phyloP scores from a whole-genome alignment of 2,888 invertebrate genomes.

The Cenopis cana region DNA sequence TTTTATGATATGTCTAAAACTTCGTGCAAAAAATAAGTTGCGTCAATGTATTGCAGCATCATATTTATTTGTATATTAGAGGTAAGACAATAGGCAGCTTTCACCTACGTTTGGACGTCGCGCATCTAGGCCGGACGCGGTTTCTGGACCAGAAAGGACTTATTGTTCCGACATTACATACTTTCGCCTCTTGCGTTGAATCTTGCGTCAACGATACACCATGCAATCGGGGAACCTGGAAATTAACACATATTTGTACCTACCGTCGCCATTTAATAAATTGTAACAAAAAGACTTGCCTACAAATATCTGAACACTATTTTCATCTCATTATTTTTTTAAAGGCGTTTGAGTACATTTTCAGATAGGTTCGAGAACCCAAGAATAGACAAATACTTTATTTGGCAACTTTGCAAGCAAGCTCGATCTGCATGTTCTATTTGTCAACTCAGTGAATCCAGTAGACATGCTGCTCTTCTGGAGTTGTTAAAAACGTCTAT shows the following conservation, averaged over 20 bases:
- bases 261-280: neutral
- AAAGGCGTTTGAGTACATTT: neutral
- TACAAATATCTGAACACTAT: neutral
- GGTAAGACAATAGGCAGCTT: constrained; percentile 64
- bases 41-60: constrained; percentile 37
- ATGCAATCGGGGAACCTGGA: neutral
- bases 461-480: too few relatives aligned
- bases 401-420: neutral
- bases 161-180: constrained; percentile 70
- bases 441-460: too few relatives aligned
- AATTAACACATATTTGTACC: neutral
- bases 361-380: neutral
- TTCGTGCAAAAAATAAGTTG: constrained; percentile 32
- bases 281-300: neutral
- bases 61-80: constrained; percentile 56
- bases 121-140: constrained; percentile 75
- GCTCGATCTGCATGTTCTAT: too few relatives aligned
- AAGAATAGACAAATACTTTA: neutral
- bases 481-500: too few relatives aligned
- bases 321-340: too few relatives aligned
- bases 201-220: constrained; percentile 47
- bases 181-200: constrained; percentile 52
- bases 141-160: constrained; percentile 81
- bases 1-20: constrained; percentile 19
- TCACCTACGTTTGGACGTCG: constrained; percentile 63